Conservation (phyloP, 2,888 invertebrate species). For the Ectemnius lituratus region DNA sequence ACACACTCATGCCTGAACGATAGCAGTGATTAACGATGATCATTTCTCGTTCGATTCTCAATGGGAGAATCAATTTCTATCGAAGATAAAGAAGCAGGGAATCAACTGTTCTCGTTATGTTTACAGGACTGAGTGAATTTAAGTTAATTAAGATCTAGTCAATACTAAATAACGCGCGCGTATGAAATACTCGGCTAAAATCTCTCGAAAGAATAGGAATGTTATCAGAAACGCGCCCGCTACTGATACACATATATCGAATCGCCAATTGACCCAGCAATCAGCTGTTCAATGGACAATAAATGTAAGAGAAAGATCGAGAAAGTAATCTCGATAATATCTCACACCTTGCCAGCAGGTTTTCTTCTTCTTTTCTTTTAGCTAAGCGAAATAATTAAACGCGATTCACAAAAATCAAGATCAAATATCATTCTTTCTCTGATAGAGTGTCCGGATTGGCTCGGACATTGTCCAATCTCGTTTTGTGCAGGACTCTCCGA, state of each 20-base stretch:
- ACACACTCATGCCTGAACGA: constrained; percentile 9
- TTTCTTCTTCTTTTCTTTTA: neutral
- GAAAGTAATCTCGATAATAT: neutral
- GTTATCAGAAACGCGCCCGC: constrained; percentile 28
- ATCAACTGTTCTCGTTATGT: too few species aligned
- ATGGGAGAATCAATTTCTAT: too few species aligned
- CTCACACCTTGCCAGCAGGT: constrained; percentile 62
- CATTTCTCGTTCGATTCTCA: too few species aligned
- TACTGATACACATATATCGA: constrained; percentile 25
- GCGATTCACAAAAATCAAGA: neutral
- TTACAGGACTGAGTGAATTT: too few species aligned
- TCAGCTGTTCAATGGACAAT: constrained; percentile 44
- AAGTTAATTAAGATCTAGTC: constrained; percentile 33
- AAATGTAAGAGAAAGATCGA: constrained; percentile 9
- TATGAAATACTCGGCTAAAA: too few species aligned
- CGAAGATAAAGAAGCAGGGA: too few species aligned
- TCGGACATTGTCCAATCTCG: neutral
- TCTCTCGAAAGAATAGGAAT: constrained; percentile 31
- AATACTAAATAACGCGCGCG: constrained; percentile 23
- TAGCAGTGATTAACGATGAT: neutral
- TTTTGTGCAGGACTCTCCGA: constrained; percentile 52
- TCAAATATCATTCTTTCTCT: neutral
- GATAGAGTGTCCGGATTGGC: neutral
- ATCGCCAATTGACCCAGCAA: constrained; percentile 69
- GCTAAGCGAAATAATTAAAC: constrained; percentile 18